phyloP scores from a whole-genome alignment of 2,797 vertebrate species.

The Antennarius maculatus region DNA sequence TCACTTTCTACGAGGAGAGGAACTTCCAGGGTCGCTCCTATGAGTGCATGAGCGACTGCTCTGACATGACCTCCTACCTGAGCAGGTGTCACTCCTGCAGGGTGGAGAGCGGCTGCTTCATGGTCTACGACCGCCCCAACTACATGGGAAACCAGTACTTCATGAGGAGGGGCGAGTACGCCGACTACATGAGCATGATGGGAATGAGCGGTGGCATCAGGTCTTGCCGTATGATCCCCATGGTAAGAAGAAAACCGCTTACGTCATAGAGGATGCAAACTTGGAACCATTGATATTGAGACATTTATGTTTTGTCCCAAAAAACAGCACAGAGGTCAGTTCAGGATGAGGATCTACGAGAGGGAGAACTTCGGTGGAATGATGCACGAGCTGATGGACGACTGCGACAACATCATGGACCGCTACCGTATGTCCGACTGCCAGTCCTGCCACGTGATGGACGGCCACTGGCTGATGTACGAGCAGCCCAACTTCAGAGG shows the following conservation, averaged over 20 bases:
- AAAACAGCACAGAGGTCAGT: constrained; percentile 69
- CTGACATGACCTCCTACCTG: constrained; percentile 76
- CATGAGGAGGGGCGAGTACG: constrained; percentile 74
- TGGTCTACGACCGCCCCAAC: constrained; percentile 75
- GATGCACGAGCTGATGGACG: constrained; percentile 68
- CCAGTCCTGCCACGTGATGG: constrained; percentile 72
- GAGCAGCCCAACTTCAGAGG: constrained; percentile 71
- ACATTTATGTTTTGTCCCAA: too few species aligned
- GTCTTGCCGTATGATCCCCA: constrained; percentile 75
- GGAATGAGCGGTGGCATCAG: constrained; percentile 62
- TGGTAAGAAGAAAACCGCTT: constrained; percentile 51
- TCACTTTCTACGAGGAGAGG: constrained; percentile 76
- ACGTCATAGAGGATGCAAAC: too few species aligned
- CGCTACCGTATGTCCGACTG: constrained; percentile 67
- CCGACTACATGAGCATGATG: constrained; percentile 73
- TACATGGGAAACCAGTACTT: constrained; percentile 74
- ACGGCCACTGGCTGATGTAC: constrained; percentile 77
- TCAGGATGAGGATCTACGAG: constrained; percentile 74
- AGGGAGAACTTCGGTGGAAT: constrained; percentile 70
- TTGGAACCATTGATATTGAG: too few species aligned
- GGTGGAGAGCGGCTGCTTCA: constrained; percentile 77
- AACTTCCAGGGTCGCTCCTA: constrained; percentile 80
- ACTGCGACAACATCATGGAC: constrained; percentile 74
- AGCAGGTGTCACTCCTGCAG: constrained; percentile 75
- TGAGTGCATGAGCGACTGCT: constrained; percentile 75